Evolutionary conservation across 1,140 invertebrate genomes (phyloP).

Genomic region (Bemisia tabaci): DNA sequence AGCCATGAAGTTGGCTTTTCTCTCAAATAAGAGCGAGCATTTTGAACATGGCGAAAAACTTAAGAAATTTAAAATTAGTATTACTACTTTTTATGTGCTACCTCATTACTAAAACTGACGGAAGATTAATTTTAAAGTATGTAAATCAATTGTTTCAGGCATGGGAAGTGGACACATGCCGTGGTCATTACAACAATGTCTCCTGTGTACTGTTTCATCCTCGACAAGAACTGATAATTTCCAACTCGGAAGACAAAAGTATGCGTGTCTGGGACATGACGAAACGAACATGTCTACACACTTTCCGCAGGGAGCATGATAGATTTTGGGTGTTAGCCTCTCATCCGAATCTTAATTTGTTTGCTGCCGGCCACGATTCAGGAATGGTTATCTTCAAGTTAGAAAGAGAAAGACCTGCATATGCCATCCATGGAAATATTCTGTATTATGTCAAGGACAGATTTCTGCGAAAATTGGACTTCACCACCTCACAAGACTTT

Average conservation of each 20-base stretch:
- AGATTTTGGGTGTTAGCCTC: slow-evolving; percentile 75
- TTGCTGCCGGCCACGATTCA: slow-evolving; percentile 90
- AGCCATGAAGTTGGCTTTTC: too few species aligned
- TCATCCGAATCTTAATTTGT: slow-evolving; percentile 75
- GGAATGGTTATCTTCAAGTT: slow-evolving; percentile 77
- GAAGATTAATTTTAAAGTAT: too few species aligned
- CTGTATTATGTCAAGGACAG: slow-evolving; percentile 95
- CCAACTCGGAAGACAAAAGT: slow-evolving; percentile 96
- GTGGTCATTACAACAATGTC: slow-evolving; percentile 99
- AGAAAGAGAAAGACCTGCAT: slow-evolving; percentile 91
- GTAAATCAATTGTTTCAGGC: too few species aligned
- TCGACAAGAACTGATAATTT: slow-evolving; percentile 88
- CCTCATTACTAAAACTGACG: too few species aligned
- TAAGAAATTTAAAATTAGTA: too few species aligned
- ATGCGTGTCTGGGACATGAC: slow-evolving; percentile 99
- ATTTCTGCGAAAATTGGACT: slow-evolving; percentile 80
- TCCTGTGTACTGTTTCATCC: slow-evolving; percentile 97
- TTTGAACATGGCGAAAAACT: too few species aligned
- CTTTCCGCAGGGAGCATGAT: slow-evolving; percentile 89
- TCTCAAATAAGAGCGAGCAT: too few species aligned
- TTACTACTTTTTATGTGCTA: too few species aligned
- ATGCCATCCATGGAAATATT: slow-evolving; percentile 82
- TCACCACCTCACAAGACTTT: slow-evolving; percentile 82
- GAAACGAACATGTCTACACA: slow-evolving; percentile 91
- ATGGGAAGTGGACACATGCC: slow-evolving; percentile 98